Conservation (phyloP, 2,797 vertebrate genomes). For the Forpus xanthops region DNA sequence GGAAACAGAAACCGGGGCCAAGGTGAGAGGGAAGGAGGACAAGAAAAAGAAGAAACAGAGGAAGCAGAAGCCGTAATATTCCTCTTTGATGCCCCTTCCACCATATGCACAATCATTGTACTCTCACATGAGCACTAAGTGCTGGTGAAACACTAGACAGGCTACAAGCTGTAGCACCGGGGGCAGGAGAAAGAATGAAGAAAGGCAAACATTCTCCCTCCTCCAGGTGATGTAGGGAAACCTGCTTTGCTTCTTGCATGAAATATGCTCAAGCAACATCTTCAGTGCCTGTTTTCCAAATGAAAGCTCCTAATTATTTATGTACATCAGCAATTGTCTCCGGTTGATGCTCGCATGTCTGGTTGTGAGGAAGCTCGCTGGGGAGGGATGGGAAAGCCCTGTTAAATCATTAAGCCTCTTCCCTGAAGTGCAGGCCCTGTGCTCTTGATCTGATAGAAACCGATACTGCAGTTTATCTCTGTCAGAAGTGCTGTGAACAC, state of each 20-base stretch:
- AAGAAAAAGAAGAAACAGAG: background rate
- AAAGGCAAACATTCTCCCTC: background rate
- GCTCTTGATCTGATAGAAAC: slow-evolving; percentile 4
- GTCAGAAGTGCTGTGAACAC: background rate
- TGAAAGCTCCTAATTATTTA: background rate
- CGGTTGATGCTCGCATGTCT: background rate
- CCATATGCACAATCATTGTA: fast-evolving
- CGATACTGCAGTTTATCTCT: background rate
- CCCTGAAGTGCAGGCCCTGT: background rate
- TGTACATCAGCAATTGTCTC: background rate
- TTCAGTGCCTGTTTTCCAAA: background rate
- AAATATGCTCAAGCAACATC: background rate
- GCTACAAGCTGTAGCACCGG: background rate
- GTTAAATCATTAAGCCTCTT: background rate
- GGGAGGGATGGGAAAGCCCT: background rate
- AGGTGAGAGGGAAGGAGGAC: background rate
- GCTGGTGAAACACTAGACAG: background rate
- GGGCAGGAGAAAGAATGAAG: background rate
- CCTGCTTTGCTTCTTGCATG: background rate
- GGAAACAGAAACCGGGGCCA: background rate
- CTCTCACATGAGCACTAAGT: background rate
- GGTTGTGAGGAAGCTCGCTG: background rate
- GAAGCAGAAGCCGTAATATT: background rate
- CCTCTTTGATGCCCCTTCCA: fast-evolving
- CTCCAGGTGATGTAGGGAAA: background rate